Evolutionary conservation across 2,113 vertebrate species (phyloP).

Genomic region (Caretta caretta): DNA sequence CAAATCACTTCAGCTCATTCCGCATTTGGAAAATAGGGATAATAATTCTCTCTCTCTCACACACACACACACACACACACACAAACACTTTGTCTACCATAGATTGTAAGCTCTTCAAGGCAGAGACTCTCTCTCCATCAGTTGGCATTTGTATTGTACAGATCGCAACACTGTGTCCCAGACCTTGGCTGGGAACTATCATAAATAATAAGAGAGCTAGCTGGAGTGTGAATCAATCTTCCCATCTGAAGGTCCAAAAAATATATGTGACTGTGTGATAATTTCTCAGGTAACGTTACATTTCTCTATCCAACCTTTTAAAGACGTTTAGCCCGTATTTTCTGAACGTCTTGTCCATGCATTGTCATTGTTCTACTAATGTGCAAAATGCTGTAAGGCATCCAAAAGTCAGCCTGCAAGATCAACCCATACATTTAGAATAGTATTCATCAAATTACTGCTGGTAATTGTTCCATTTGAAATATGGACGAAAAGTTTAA

Average conservation of each 20-base stretch:
- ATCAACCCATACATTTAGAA: background rate
- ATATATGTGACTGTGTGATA: background rate
- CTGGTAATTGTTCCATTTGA: background rate
- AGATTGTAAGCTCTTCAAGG: background rate
- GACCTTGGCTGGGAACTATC: accelerated
- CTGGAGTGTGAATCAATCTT: background rate
- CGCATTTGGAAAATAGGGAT: background rate
- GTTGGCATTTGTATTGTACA: accelerated
- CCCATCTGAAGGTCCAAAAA: background rate
- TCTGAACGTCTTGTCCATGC: background rate
- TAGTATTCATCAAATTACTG: background rate
- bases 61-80: too few species aligned
- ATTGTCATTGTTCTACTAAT: background rate
- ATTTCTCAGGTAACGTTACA: background rate
- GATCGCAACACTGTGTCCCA: background rate
- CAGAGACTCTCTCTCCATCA: background rate
- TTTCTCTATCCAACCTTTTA: background rate
- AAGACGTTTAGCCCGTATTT: background rate
- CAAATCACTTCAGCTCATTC: background rate
- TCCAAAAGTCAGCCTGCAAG: background rate
- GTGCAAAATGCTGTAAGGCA: background rate
- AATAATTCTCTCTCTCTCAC: too few species aligned
- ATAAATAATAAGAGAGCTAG: background rate
- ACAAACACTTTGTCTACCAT: background rate
- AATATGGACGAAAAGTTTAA: background rate